Evolutionary conservation across 1,140 invertebrate species (phyloP).

Genomic region (Ctenoplectra terminalis): DNA sequence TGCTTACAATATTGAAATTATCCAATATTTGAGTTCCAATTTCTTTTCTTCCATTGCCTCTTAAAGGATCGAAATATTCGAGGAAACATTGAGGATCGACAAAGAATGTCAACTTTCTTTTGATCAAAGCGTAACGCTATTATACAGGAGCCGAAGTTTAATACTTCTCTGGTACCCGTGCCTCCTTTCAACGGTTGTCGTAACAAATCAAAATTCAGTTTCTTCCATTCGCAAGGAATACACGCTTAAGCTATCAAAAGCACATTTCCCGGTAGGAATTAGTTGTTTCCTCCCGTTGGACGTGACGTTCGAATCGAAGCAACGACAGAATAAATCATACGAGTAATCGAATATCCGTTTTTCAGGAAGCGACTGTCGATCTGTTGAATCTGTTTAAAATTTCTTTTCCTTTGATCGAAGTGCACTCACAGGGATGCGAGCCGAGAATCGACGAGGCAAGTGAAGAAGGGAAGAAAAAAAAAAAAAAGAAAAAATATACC

Average conservation of each 20-base stretch:
- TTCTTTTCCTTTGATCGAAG: background rate
- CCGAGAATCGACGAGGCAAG: background rate
- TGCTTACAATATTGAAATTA: too few relatives aligned
- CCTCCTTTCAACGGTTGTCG: background rate
- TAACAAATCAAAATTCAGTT: background rate
- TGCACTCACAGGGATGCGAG: background rate
- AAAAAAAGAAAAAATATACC: too few relatives aligned
- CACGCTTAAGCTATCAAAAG: background rate
- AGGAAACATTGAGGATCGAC: too few relatives aligned
- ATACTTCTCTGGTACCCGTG: background rate
- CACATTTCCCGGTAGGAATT: background rate
- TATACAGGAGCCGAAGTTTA: background rate
- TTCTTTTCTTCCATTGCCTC: too few relatives aligned
- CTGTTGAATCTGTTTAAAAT: constrained; percentile 19
- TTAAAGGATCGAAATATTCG: too few relatives aligned
- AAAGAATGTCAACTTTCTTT: background rate
- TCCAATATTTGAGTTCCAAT: too few relatives aligned
- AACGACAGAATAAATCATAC: constrained; percentile 14
- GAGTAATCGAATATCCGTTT: constrained; percentile 20
- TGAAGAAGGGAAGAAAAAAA: background rate
- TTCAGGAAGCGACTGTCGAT: background rate
- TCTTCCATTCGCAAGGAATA: background rate
- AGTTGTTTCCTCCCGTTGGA: background rate
- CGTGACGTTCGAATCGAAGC: background rate
- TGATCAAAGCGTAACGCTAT: background rate